Evolutionary conservation across 2,888 invertebrate species (phyloP), one percentile per base, ranked within the genome.

Genomic region (Synanthedon myopaeformis): DNA sequence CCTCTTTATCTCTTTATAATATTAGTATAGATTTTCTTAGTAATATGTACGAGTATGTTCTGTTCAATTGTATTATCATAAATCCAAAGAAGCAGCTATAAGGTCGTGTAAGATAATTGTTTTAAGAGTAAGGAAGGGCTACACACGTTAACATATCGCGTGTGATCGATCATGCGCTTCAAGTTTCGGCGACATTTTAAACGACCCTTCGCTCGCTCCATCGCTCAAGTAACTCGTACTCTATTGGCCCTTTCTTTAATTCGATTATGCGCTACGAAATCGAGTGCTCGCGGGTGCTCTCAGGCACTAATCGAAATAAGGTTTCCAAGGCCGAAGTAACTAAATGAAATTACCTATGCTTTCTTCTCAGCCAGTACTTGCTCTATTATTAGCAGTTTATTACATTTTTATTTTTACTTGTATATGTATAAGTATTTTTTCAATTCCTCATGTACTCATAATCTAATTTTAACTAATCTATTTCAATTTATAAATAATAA

Each of bases 191-290:
- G 61, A 62, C 59, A 62, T 61, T 65, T 65, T 63, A 64, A 66
- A 65, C 69, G 65, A 63, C 61, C 64, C 67, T 64, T 69, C 69
- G 66, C 61, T 65, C 69, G 69, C 66, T 71, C 67, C 67, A 68
- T 68, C 69, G 72, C 70, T 68, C 69, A 63, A 63, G 67, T 61
- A 67, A 68, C 65, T 66, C 65, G 61, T 64, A 62, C 62, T 67
- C 66, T 67, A 69, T 66, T 62, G 64, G 62, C 66, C 65, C 70
- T 65, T 68, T 69, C 65, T 64, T 67, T 66, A 64, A 67, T 77
- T 76, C 72, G 70, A 75, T 77, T 77, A 74, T 72, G 67, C 63
- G 61, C 61, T 67, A 66, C 66, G 67, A 70, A 63, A 57, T 58
- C 56, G 63, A 62, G 65, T 62, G 63, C 60, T 67, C 64, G 67